Evolutionary conservation across 2,797 vertebrate species (phyloP).

Genomic region (Silurus lanzhouensis): DNA sequence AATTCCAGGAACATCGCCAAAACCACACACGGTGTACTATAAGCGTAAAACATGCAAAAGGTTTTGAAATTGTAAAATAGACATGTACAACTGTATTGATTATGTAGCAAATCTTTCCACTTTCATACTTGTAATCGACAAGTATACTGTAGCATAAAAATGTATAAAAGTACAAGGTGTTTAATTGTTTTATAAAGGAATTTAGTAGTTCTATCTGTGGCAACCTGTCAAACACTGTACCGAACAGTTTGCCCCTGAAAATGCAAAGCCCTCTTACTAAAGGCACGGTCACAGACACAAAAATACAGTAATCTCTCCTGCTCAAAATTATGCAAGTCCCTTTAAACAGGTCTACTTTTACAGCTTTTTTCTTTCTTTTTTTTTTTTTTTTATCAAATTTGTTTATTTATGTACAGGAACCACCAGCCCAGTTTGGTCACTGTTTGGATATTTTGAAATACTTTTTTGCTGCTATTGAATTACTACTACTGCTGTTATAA

Average conservation of each 20-base stretch:
- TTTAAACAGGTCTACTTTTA: slow-evolving; percentile 72
- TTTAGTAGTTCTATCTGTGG: slow-evolving; percentile 77
- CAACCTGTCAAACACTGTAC: slow-evolving; percentile 75
- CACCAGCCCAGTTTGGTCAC: slow-evolving; percentile 61
- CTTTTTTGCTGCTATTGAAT: slow-evolving; percentile 78
- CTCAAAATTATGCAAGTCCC: slow-evolving; percentile 80
- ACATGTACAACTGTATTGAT: slow-evolving; percentile 82
- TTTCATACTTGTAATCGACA: slow-evolving; percentile 84
- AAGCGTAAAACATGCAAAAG: slow-evolving; percentile 42
- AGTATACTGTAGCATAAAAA: slow-evolving; percentile 84
- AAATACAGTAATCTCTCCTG: slow-evolving; percentile 55
- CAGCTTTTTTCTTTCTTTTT: slow-evolving; percentile 66
- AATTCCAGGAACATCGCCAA: slow-evolving; percentile 62
- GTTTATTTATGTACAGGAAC: slow-evolving; percentile 78
- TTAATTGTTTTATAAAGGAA: slow-evolving; percentile 77
- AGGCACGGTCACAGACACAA: slow-evolving; percentile 66
- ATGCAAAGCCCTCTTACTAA: slow-evolving; percentile 71
- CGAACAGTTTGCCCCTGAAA: slow-evolving; percentile 67
- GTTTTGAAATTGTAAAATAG: slow-evolving; percentile 76
- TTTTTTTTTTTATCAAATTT: slow-evolving; percentile 45
- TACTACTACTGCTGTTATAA: slow-evolving; percentile 73
- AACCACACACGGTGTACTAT: slow-evolving; percentile 63
- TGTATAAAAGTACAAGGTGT: slow-evolving; percentile 75
- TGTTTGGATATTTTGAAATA: slow-evolving; percentile 71
- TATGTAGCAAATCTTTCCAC: slow-evolving; percentile 86